phyloP scores from a whole-genome alignment of 2,113 vertebrate genomes.

The Ptyas mucosa region DNA sequence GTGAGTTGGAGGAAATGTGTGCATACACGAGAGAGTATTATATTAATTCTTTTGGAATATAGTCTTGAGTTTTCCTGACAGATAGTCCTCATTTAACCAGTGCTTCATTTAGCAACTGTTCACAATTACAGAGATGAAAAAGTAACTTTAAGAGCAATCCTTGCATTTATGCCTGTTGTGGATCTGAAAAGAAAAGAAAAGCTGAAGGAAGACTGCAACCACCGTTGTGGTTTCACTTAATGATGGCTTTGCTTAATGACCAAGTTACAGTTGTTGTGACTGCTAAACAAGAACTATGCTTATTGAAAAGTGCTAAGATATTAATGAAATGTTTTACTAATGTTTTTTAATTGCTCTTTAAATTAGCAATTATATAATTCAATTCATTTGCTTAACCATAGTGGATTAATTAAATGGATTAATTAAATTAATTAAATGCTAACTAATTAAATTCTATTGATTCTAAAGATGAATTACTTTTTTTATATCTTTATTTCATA shows the following conservation, averaged over 20 bases:
- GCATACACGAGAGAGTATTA: neutral
- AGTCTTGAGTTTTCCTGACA: neutral
- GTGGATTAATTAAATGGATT: neutral
- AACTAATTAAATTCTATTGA: neutral
- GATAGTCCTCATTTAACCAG: neutral
- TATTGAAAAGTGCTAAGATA: neutral
- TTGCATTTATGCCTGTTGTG: neutral
- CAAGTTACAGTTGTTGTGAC: neutral
- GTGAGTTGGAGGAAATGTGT: neutral
- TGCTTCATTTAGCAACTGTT: neutral
- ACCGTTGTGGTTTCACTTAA: neutral
- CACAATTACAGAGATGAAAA: neutral
- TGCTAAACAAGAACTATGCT: neutral
- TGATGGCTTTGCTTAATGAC: neutral
- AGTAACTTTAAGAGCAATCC: neutral
- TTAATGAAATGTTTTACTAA: slow-evolving; percentile 15
- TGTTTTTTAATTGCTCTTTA: neutral
- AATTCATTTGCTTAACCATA: neutral
- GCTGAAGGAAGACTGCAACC: neutral
- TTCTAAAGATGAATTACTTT: neutral
- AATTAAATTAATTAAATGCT: neutral
- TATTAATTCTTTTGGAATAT: neutral
- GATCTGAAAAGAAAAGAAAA: neutral
- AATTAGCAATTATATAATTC: neutral
- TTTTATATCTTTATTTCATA: neutral